A percentile compares a stretch with the other conserved stretches of the same genome.
Evolutionary conservation across 1,140 invertebrate species (phyloP).

Genomic region (Aplysia californica): DNA sequence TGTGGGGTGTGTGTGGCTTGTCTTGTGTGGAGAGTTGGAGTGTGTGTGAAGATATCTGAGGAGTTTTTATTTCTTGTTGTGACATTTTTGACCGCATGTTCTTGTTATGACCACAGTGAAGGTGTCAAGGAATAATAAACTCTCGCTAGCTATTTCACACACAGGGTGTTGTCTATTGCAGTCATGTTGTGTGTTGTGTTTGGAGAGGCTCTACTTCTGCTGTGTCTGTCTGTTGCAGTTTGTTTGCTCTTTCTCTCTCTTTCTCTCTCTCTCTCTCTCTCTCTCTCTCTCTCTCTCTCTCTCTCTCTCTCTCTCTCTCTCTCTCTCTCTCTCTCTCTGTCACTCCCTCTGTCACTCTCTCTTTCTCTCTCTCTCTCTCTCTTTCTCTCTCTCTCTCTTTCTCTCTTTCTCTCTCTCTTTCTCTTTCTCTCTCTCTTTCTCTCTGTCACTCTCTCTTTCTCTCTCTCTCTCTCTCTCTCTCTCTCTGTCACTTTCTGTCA

Average conservation of each 20-base stretch:
- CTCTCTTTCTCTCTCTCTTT: neutral
- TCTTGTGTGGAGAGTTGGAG: neutral
- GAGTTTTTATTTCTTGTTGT: neutral
- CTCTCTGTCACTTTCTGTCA: too few species aligned
- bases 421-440: neutral
- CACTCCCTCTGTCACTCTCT: neutral
- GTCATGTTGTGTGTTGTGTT: neutral
- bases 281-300: slow-evolving; percentile 13
- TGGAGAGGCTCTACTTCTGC: neutral
- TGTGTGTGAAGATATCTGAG: neutral
- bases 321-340: neutral
- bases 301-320: slow-evolving; percentile 2
- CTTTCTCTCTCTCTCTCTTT: neutral
- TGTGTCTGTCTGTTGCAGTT: neutral
- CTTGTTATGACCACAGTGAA: neutral
- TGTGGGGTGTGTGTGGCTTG: neutral
- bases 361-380: neutral
- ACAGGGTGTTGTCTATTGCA: neutral
- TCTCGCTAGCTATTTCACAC: neutral
- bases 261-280: slow-evolving; percentile 23
- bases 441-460: too few species aligned
- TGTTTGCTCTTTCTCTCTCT: neutral
- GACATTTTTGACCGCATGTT: neutral
- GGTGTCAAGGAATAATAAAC: neutral
- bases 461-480: too few species aligned